Conservation (phyloP, 2,797 vertebrate species). For the Acanthiza pusilla region DNA sequence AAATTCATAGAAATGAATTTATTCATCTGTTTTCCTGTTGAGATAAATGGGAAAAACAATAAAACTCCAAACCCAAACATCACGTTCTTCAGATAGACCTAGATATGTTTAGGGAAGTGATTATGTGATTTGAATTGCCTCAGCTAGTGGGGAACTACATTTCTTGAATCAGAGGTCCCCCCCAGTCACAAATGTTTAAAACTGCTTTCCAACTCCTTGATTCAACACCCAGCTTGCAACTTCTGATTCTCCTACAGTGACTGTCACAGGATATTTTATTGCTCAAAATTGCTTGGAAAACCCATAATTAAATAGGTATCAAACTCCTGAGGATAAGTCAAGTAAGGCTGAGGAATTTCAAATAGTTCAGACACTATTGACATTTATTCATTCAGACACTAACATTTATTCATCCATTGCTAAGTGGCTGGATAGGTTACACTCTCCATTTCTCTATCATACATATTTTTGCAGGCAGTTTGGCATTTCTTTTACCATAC, state of each 20-base stretch:
- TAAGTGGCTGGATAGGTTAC: neutral
- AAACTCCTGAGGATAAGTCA: neutral
- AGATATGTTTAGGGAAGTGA: neutral
- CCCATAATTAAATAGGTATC: neutral
- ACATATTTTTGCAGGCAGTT: neutral
- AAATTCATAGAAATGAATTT: neutral
- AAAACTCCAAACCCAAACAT: fast-evolving
- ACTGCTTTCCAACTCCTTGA: neutral
- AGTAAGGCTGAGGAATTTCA: neutral
- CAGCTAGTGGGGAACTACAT: neutral
- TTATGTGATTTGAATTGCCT: neutral
- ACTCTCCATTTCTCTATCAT: neutral
- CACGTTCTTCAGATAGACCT: neutral
- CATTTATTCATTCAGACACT: no score
- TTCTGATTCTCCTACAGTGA: neutral
- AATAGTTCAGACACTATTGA: neutral
- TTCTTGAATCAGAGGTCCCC: neutral
- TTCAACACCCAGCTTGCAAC: neutral
- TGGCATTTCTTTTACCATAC: neutral
- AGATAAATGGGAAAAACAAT: neutral
- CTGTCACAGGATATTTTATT: neutral
- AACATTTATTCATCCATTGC: neutral
- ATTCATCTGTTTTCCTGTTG: neutral
- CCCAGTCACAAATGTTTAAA: neutral
- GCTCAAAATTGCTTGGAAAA: neutral